Conservation (phyloP, 2,888 invertebrate genomes). For the Iphiclides podalirius region DNA sequence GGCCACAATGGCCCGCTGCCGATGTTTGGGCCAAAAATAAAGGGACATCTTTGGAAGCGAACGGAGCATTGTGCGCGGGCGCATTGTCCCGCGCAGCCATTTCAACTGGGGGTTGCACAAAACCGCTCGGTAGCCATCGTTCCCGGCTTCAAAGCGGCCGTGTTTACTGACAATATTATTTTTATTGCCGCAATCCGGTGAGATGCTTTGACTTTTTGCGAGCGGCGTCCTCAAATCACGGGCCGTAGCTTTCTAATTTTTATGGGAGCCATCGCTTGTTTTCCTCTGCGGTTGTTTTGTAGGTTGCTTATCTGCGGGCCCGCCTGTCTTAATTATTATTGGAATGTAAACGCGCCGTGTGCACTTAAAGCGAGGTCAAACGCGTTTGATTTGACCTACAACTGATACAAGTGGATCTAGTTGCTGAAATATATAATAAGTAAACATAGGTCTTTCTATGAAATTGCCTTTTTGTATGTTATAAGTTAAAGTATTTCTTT, state of each 20-base stretch:
- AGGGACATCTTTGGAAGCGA: slow-evolving; percentile 63
- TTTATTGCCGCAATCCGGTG: slow-evolving; percentile 74
- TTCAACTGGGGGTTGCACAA: slow-evolving; percentile 63
- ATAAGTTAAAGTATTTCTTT: too few relatives aligned
- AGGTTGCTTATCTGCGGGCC: too few relatives aligned
- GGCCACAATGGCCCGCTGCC: slow-evolving; percentile 71
- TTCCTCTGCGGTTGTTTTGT: too few relatives aligned
- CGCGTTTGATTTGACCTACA: too few relatives aligned
- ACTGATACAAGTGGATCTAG: too few relatives aligned
- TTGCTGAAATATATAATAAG: too few relatives aligned
- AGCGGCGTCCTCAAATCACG: slow-evolving; percentile 42
- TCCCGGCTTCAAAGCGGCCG: slow-evolving; percentile 54
- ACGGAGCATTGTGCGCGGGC: slow-evolving; percentile 53
- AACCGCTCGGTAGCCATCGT: slow-evolving; percentile 73
- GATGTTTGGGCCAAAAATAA: slow-evolving; percentile 77
- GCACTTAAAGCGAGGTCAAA: too few relatives aligned
- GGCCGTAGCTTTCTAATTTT: slow-evolving; percentile 60
- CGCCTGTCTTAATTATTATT: too few relatives aligned
- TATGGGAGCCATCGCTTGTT: slow-evolving; percentile 26
- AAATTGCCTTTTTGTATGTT: too few relatives aligned
- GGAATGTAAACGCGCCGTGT: too few relatives aligned
- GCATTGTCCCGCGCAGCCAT: slow-evolving; percentile 51
- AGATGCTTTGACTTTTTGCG: slow-evolving; percentile 43
- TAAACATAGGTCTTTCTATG: too few relatives aligned
- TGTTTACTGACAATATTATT: slow-evolving; percentile 76